Base-by-base conservation (phyloP, 2,888 invertebrate genomes). In the Stenichneumon culpator region DNA sequence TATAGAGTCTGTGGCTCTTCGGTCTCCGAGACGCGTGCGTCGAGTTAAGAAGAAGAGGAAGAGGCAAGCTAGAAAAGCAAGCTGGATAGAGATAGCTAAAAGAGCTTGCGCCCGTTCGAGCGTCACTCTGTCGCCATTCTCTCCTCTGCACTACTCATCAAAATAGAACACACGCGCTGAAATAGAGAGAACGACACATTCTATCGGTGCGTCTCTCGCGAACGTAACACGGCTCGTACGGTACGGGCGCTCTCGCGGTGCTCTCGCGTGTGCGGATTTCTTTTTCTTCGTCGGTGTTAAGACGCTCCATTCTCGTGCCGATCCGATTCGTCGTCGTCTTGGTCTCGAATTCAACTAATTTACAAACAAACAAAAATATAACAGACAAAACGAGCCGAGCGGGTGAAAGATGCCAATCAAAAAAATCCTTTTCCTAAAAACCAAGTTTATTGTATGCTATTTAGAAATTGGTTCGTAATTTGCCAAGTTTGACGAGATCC, bases 51-150 rank as follows among this genome's bases (percentile, higher is more conserved):
- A 78, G 83, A 82, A 83, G 79, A 44, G 78, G 82, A 82, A 83
- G 79, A 67, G 70, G 81, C 77, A 22, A 7, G 22, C 68, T 16
- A 47, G 44, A 14, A 50, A 36, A 72, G 70, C 65, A 67, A 67
- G 57, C n/a, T 50, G 57, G 81, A 69, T 50, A 25, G 47, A 60
- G 73, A 80, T 82, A 68, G 83, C 63, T 77, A 77, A 79, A 79
- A 84, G 83, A 72, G 78, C 69, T 86, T 79, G 86, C 78, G 83
- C 79, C 54, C 72, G 68, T 83, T 79, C 79, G 86, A 83, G 82
- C 86, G 86, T 86, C 83, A 86, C 79, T 86, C 82, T 83, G 86
- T 86, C 86, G 86, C 86, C 86, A 83, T 86, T 86, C 86, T 86
- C 82, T 86, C 82, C 83, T 86, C 77, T 86, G 86, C 86, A 86